These are phyloP conservation scores for Tupiocoris notatus DNA, from an alignment of 2,888 invertebrate species.

Conservation along the genomic window DNA sequence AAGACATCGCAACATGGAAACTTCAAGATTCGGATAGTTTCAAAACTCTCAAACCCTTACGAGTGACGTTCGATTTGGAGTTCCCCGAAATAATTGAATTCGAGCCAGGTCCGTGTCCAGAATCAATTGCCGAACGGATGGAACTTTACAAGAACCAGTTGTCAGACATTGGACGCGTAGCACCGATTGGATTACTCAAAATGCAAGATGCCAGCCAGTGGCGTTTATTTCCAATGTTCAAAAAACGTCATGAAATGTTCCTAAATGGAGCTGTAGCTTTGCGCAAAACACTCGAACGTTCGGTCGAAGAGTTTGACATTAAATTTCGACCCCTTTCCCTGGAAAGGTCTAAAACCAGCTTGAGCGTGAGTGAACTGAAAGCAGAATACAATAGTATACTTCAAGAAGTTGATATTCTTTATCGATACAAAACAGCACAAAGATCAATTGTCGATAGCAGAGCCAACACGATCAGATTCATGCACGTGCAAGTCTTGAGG, in stretches of 20 bases:
- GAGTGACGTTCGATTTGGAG: slow-evolving; percentile 15
- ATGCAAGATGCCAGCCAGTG: not conserved
- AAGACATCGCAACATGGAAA: not conserved
- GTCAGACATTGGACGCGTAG: not conserved
- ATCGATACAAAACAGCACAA: slow-evolving; percentile 1
- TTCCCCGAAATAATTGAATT: slow-evolving; percentile 15
- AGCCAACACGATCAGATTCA: slow-evolving; percentile 15
- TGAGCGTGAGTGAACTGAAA: slow-evolving; percentile 2
- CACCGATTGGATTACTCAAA: not conserved
- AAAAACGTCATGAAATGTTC: slow-evolving; percentile 14
- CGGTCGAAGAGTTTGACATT: slow-evolving; percentile 10
- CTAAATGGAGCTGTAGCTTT: not conserved
- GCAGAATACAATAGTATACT: slow-evolving; percentile 9
- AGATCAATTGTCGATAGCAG: not conserved
- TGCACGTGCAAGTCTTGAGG: slow-evolving; percentile 23
- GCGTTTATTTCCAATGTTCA: not conserved
- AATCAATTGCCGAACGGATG: not conserved
- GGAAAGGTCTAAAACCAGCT: not conserved
- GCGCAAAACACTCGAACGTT: not conserved
- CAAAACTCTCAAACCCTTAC: not conserved
- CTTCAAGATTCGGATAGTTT: not conserved
- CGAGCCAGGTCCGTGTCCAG: not conserved
- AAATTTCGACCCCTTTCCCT: slow-evolving; percentile 2
- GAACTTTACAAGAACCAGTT: not conserved
- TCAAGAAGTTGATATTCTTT: slow-evolving; percentile 23